Conservation (phyloP, 92 coral and sea anemone species). For the Anthopleura xanthogrammica region DNA sequence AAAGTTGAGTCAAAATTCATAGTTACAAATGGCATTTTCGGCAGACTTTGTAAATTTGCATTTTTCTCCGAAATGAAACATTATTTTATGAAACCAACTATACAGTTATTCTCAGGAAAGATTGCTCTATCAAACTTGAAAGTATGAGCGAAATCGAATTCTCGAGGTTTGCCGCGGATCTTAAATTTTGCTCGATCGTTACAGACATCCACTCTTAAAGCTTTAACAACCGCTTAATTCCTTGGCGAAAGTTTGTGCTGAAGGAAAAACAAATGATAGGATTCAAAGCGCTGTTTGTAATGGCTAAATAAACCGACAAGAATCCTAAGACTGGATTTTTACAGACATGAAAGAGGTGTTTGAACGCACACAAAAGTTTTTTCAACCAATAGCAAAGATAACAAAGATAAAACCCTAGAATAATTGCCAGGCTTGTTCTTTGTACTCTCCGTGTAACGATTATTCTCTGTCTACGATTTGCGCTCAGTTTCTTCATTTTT, state of each 20-base stretch:
- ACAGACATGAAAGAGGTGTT: conserved; percentile 10
- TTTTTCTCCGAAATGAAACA: too few relatives aligned
- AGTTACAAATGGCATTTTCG: too few relatives aligned
- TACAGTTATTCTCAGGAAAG: too few relatives aligned
- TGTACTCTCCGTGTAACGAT: conserved; percentile 23
- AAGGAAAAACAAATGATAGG: conserved; percentile 29
- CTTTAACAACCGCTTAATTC: neutral
- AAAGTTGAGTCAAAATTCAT: too few relatives aligned
- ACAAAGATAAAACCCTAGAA: conserved; percentile 29
- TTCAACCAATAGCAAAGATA: conserved; percentile 35
- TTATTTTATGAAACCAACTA: too few relatives aligned
- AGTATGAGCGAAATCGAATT: too few relatives aligned
- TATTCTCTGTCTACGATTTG: conserved; percentile 11
- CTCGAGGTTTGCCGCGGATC: too few relatives aligned
- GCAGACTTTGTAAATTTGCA: too few relatives aligned
- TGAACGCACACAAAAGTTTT: conserved; percentile 3
- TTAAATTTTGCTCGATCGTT: too few relatives aligned
- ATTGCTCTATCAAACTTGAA: too few relatives aligned
- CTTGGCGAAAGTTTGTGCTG: conserved; percentile 32
- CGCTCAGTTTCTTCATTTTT: neutral
- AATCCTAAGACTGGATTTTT: neutral
- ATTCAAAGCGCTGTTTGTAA: conserved; percentile 28
- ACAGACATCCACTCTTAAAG: neutral
- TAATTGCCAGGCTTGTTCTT: conserved; percentile 28
- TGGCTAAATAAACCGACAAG: conserved; percentile 27